Evolutionary conservation across 2,888 invertebrate species (phyloP), one percentile per base, ranked within the genome.

Genomic region (Chorisops tibialis): DNA sequence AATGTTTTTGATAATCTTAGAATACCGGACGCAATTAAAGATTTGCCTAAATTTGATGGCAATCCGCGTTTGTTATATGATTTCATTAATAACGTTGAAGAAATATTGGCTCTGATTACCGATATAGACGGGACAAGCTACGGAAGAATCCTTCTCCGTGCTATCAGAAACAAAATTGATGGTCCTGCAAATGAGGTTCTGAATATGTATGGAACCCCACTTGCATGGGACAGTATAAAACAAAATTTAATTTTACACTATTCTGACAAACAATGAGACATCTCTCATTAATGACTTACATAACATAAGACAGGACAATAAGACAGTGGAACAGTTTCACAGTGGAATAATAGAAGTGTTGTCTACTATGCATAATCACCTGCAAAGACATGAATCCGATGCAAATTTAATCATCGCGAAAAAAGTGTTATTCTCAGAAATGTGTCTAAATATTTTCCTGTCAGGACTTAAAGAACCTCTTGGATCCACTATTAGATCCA

Each of bases 321-420:
- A 63, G 49, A 59, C 62, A 12, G 45, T 68, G 6, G 67, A 68
- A 12, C 1, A 39, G 50, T 7, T 61, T 63, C 49, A 59, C 62
- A 12, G 45, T 68, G 6, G 67, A 59, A 62, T 67, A 11, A 67
- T 67, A 2, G 68, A 69, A 60, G 64, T 68, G 6, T 65, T 67
- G 19, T 49, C 68, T 3, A 59, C 67, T 1, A 19, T 69, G 12
- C 58, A 38, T 1, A 69, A 68, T 38, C 65, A 67, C 41, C 50
- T 68, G 1, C 48, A 65, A 18, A 65, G 66, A 22, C 67, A 69
- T 6, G 68, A 69, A 48, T 47, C 4, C 4, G 61, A 68, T 41
- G 3, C 9, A 35, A 64, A 59, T 7, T 66, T 69, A 18, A 59
- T 69, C 1, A 14, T 22, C 11, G 66, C 67, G 16, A 68, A 69